Evolutionary conservation across 2,888 invertebrate genomes (phyloP), one percentile per base, ranked within the genome.

Genomic region (Hyles lineata): DNA sequence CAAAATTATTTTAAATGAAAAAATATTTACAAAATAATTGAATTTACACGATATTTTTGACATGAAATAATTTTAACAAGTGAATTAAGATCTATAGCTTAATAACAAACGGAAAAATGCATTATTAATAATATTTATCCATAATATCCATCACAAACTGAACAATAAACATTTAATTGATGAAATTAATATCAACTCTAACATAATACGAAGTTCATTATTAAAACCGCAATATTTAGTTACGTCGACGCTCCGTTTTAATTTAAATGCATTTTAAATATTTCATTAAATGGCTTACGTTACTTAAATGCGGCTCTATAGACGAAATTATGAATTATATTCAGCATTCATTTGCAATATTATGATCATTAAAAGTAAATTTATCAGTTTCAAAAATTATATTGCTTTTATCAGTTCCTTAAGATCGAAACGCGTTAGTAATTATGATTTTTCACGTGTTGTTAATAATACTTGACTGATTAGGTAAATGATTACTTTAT

Each of bases 1-100:
- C 93, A 93, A 91, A 87, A 89, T 80, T 80, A 85, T 76, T 77
- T 79, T 79, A 80, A 67, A 58, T 67, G 67, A 67, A 72, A 84
- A 79, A 78, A 77, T 76, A 80, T 78, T 78, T 74, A 77, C 77
- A 73, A 75, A 75, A 63, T 23, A 72, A 62, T 43, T 43, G 11
- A 32, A 62, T 25, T 15, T 52, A 52, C 35, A 62, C 17, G 35
- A 58, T 72, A 35, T 58, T 67, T 62, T 72, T 19, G 32, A 72
- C 67, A 35, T 43, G 63, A 72, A 35, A 55, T 67, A 55, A 43
- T 58, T 67, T 67, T 59, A 72, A 72, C 23, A 21, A 63, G 61
- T 50, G 63, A 23, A 23, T 63, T 67, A 35, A 67, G 17, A 50
- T 15, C 35, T 50, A 67, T 17, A 17, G 23, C 23, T 55, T 50